Evolutionary conservation across 2,113 vertebrate species (phyloP), one percentile per base, ranked within the genome.

Genomic region (Pangasianodon hypophthalmus): DNA sequence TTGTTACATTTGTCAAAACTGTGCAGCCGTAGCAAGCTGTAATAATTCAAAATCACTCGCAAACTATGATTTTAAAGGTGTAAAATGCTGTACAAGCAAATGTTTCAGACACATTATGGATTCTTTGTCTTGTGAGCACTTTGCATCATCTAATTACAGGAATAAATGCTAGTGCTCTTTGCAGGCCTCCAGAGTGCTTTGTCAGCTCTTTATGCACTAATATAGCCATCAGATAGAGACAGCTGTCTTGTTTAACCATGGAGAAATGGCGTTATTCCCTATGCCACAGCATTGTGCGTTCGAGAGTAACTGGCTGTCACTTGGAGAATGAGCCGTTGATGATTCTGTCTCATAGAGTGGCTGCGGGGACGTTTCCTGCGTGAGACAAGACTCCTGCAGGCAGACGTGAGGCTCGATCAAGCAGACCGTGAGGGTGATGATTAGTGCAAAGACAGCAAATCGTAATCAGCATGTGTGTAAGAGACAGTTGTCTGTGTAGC

Each of bases 281-380:
- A 79, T 88, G 41, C 50, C 81, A 67, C n/a, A 58, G 77, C 29
- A 3, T 56, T 62, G 69, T 46, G 67, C 24, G 8, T 50, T 80
- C 41, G 24, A 87, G 75, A 90, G 85, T 26, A 84, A 81, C 85
- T 62, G 81, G 67, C 81, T 41, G 89, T 62, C 81, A 89, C 67
- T 60, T 75, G 26, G 50, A 54, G 37, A 60, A 89, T 60, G 88
- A 58, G 88, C 41, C 87, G 26, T 54, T 85, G 88, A 84, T 73
- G 52, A 62, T 60, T 84, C 88, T 89, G 37, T 48, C 50, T 60
- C 44, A 48, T 75, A 11, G 48, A 69, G 24, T 29, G 6, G n/a
- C 44, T n/a, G 32, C 1, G 4, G 48, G 32, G 48, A 88, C 48
- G 19, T 84, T 44, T 83, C 24, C 64, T 44, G 29, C 52, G 21